Evolutionary conservation across 1,140 invertebrate species (phyloP), one percentile per base, ranked within the genome.

Genomic region (Phenacoccus solenopsis): DNA sequence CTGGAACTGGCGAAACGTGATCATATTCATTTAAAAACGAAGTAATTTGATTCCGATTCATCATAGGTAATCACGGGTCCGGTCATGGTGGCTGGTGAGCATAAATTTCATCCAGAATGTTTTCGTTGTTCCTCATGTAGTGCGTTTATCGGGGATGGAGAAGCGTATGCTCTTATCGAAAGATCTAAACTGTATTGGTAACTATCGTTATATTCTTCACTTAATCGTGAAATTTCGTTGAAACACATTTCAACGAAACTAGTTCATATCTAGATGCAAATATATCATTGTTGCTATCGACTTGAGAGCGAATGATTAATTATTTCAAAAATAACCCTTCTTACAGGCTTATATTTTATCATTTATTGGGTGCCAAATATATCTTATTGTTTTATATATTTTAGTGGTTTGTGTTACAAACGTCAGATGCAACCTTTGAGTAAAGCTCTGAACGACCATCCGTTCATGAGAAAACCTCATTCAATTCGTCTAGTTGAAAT

Each of bases 41-140:
- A 68, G 4, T 2, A 32, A 30, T 32, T 13, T 70, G 16, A 68
- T 72, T 70, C 70, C 27, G 70, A 49, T 72, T 68, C 72, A 64
- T 76, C 76, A 21, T 74, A 86, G 85, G 81, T 89, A 69, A 95
- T 95, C 75, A 93, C 92, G 0, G 93, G 94, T 0, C 93, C 93
- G 27, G 91, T 96, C 61, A 96, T 96, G 93, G 86, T 93, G 72
- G 93, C 93, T 20, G 93, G 93, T 21, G 90, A 94, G 77, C 93
- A 94, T 79, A 91, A 92, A 78, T 96, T 94, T 81, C 94, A 97
- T 81, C 93, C 93, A 71, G 93, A 97, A 83, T 97, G 94, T 81
- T 94, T 97, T 82, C 86, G 88, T 73, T 97, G 94, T 77, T 82
- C 82, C 25, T 84, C 85, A 7, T 97, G 94, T 78, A 81, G 84